Evolutionary conservation across 2,888 invertebrate species (phyloP).

Genomic region (Philopedon plagiatum): DNA sequence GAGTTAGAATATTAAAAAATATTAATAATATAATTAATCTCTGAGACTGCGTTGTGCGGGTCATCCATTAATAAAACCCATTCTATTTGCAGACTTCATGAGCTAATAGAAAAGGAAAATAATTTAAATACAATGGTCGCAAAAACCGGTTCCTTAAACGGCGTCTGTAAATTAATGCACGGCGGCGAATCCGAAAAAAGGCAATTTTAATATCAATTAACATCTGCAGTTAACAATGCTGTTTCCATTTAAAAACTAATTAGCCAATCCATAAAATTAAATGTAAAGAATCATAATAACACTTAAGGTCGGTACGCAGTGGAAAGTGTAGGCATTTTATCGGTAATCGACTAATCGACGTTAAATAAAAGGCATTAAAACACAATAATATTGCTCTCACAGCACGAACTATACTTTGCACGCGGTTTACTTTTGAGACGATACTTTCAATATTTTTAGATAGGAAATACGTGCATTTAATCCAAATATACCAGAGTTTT

Average conservation of each 20-base stretch:
- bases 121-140: neutral
- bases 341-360: neutral
- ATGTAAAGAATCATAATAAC: conserved; percentile 12
- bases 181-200: conserved; percentile 8
- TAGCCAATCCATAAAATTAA: conserved; percentile 19
- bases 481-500: too few species aligned
- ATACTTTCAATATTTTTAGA: too few species aligned
- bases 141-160: conserved; percentile 3
- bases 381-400: too few species aligned
- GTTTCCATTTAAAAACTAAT: conserved; percentile 20
- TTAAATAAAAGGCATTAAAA: too few species aligned
- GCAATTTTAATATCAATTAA: conserved; percentile 38
- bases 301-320: neutral
- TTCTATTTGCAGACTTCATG: neutral
- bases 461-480: too few species aligned
- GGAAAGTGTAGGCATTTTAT: neutral
- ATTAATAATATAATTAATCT: too few species aligned
- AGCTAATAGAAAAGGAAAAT: neutral
- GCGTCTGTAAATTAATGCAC: conserved; percentile 5
- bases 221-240: conserved; percentile 30
- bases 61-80: too few species aligned
- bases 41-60: too few species aligned
- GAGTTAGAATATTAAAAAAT: too few species aligned
- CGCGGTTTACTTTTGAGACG: too few species aligned
- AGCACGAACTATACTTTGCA: too few species aligned